Base-by-base conservation (phyloP, 2,113 vertebrate species). In the Siphamia tubifer region DNA sequence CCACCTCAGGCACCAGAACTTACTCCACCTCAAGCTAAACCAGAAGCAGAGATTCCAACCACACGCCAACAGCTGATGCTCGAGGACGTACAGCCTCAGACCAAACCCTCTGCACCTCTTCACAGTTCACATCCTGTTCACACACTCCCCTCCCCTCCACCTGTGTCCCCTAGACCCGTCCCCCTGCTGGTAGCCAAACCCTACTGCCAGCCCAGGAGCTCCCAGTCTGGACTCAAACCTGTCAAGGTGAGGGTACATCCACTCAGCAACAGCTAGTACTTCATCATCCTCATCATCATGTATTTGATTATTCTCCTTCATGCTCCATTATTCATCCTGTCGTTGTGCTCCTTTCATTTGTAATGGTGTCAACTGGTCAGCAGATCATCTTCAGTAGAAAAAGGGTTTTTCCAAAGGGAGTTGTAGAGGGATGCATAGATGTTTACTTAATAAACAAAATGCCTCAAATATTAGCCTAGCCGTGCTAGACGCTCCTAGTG, bases 161-260 rank as follows among this genome's bases (percentile, higher is more conserved):
- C 92, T 27, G 66, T 89, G 13, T n/a, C 92, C 51, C 88, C 92
- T 66, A 95, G 94, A 90, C 93, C 95, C 28, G 92, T 98, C 88
- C 95, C 96, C 82, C 90, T 98, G 89, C 90, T 99, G 89, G 95
- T 92, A 9, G 94, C 98, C 64, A 98, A 96, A 88, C 97, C 97
- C 89, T 99, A 98, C 87, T 87, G 92, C 62, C 95, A 96, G 72
- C 96, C 96, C 70, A 93, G 88, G 87, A 93, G 53, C 73, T 92
- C 90, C 2, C 93, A 93, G 54, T 75, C 94, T 16, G 90, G 94
- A 83, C 91, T 95, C 75, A 97, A 95, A 88, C 91, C 93, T 13
- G 90, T 96, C 47, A 97, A 97, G 95, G 97, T 98, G 92, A 83
- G 75, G 10, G 0, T 30, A 10, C 42, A 6, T 32, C 1, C 10